Evolutionary conservation across 2,888 invertebrate genomes (phyloP).

Genomic region (Bembecia ichneumoniformis): DNA sequence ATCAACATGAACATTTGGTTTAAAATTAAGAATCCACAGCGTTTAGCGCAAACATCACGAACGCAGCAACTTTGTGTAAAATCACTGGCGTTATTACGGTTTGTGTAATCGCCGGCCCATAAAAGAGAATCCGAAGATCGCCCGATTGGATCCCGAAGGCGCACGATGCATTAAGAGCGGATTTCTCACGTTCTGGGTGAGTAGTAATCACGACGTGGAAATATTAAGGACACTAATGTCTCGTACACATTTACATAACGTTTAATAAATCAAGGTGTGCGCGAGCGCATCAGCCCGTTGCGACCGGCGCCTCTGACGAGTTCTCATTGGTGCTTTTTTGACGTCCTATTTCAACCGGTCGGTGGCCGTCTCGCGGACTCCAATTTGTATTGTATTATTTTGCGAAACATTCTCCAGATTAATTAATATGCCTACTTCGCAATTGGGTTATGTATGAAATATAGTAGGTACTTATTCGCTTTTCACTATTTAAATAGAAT

Average conservation of each 20-base stretch:
- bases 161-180: constrained; percentile 40
- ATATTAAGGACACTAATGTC: constrained; percentile 69
- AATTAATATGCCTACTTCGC: too few relatives aligned
- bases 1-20: constrained; percentile 34
- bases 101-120: constrained; percentile 27
- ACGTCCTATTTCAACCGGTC: constrained; percentile 40
- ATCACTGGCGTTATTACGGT: too few relatives aligned
- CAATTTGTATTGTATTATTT: background rate
- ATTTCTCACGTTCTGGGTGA: constrained; percentile 48
- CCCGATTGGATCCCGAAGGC: constrained; percentile 31
- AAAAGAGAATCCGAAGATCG: constrained; percentile 46
- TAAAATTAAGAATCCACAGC: background rate
- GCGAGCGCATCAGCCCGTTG: constrained; percentile 32
- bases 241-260: constrained; percentile 67
- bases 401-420: background rate
- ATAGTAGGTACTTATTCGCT: too few relatives aligned
- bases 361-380: constrained; percentile 12
- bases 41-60: too few relatives aligned
- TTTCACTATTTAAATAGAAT: too few relatives aligned
- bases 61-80: too few relatives aligned
- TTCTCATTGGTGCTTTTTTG: constrained; percentile 49
- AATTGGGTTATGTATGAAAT: too few relatives aligned
- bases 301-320: constrained; percentile 57
- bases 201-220: constrained; percentile 61
- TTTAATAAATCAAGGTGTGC: constrained; percentile 55